A percentile compares a stretch with the other conserved stretches of the same genome.
These are phyloP conservation scores for Leucopsar rothschildi DNA, from an alignment of 2,113 vertebrate genomes.

Conservation along the genomic window DNA sequence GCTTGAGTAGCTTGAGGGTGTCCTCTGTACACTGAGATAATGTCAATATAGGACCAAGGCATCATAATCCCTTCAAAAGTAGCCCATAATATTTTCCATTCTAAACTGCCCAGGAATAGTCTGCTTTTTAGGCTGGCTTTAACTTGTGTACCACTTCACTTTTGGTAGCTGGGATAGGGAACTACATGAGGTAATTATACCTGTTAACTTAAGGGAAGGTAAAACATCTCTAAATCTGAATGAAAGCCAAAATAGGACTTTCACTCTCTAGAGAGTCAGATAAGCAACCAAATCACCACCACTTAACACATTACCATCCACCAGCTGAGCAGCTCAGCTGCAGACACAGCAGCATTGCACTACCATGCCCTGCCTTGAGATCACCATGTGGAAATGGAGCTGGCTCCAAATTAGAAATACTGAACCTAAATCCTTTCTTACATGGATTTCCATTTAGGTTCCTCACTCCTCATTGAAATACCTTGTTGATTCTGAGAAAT, in stretches of 20 bases:
- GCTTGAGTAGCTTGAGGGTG: constrained; percentile 39
- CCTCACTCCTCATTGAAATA: neutral
- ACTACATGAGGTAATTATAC: neutral
- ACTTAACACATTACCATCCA: neutral
- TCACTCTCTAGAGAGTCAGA: neutral
- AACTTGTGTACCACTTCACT: neutral
- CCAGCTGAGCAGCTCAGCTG: neutral
- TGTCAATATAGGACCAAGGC: neutral
- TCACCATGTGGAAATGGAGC: neutral
- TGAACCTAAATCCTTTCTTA: neutral
- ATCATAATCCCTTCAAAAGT: neutral
- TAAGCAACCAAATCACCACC: accelerated
- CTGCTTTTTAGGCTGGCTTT: neutral
- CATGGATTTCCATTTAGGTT: neutral
- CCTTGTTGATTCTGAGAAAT: neutral
- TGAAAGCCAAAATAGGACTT: neutral
- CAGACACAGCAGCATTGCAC: neutral
- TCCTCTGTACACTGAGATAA: neutral
- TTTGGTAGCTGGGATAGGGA: neutral
- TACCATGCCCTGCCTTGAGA: neutral
- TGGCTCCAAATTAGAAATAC: neutral
- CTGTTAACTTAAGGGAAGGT: neutral
- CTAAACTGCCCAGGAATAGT: neutral
- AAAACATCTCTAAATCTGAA: neutral
- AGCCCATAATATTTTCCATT: neutral